Evolutionary conservation across 2,797 vertebrate species (phyloP), one percentile per base, ranked within the genome.

Genomic region (Platyrinchus mystaceus): DNA sequence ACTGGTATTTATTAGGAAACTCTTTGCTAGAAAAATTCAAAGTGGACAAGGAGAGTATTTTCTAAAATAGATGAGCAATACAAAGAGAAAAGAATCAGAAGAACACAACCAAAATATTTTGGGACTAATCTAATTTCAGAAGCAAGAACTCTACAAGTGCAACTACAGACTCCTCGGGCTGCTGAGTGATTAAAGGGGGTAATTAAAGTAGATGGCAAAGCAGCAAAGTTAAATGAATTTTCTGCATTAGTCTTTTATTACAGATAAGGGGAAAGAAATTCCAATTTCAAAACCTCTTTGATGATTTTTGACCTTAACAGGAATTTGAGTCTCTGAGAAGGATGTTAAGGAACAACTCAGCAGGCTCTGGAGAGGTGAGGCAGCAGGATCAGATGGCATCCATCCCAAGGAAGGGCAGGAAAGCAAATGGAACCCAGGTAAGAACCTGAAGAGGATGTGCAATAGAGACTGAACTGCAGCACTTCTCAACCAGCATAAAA

Each of bases 191-290:
- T 93, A 89, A 80, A 70, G 46, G 64, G 32, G 67, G 66, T 84
- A 93, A 95, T 89, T 80, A 90, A 91, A 93, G 76, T 0, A 55
- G 68, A 93, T 32, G 78, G 70, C 6, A 37, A 85, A 70, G 74
- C 70, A 66, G 44, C 17, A 60, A 82, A 93, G 75, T 71, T 80
- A 80, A 87, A 94, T 69, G 60, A 74, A 90, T 81, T 89, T 86
- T 68, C 89, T 89, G 63, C 67, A 73, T 82, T 70, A 73, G 47
- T 17, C 79, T 56, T 73, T 84, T 77, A 76, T 70, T 93, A 53
- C 15, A 56, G 64, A 86, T 78, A 83, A 71, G 28, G 62, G 37
- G 47, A 56, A 75, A 93, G 47, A 79, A 92, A 93, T 82, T 70
- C 74, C 70, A 79, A 52, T 90, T 84, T 74, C 82, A 71, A 82